Base-by-base conservation (phyloP, 2,113 vertebrate genomes). In the Paratilapia polleni region DNA sequence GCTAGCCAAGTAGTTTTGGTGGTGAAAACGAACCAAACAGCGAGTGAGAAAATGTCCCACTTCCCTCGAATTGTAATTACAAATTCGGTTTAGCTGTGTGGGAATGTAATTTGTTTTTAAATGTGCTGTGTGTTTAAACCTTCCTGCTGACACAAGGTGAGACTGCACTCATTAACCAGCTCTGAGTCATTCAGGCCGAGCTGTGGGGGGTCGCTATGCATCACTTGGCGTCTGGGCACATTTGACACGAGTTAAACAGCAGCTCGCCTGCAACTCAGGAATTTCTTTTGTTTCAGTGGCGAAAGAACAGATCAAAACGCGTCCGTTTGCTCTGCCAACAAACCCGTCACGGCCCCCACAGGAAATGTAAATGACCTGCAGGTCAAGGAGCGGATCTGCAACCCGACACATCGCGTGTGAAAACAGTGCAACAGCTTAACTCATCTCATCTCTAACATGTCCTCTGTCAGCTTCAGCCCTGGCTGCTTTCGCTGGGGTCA, bases 181-280 rank as follows among this genome's bases (percentile, higher is more conserved):
- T 38, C 81, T 81, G 61, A 78, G 78, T 81, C 56, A 86, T 80
- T 57, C 41, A 58, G 13, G 19, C 77, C 60, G 8, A 14, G 80
- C 88, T 54, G 58, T 9, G 87, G 54, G 91, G 82, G 89, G 85
- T 76, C 83, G 52, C 57, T 4, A 43, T 28, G 85, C 87, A 59
- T 92, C 85, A 60, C 13, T 80, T 64, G 76, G 58, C 41, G 68
- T 81, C 74, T 47, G 1, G 47, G 8, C 86, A 31, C 62, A 56
- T 77, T 57, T 1, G 31, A 58, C 80, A 24, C 22, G 26, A 58
- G 84, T 83, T 79, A 88, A 82, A 92, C 88, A 82, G 12, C 31
- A 66, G 22, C 88, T 68, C 60, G 19, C 79, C 68, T 11, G 11
- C 61, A 60, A 78, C 86, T 82, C 62, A 84, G 87, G 89, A 90